A percentile compares a stretch with the other conserved stretches of the same genome.
Conservation (phyloP, 2,113 vertebrate genomes). For the Antechinus stuartii region DNA sequence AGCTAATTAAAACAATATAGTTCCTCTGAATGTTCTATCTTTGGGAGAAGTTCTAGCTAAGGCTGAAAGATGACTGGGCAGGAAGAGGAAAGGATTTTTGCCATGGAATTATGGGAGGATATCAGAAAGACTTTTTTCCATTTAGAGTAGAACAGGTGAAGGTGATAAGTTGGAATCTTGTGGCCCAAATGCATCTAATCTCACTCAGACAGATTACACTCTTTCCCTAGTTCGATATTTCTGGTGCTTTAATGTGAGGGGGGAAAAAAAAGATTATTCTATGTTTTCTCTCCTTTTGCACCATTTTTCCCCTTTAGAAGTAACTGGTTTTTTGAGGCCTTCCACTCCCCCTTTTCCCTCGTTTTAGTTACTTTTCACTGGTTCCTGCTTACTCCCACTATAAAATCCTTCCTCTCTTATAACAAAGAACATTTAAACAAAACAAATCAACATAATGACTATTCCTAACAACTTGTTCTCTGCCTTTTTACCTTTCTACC, state of each 20-base stretch:
- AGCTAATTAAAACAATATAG: background rate
- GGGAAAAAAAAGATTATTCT: background rate
- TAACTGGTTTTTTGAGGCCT: background rate
- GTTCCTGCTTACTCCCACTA: background rate
- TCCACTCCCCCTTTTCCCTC: background rate
- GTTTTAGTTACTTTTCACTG: background rate
- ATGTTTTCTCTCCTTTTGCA: background rate
- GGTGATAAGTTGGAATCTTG: background rate
- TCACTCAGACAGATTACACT: background rate
- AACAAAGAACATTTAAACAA: background rate
- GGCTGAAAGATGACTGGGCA: background rate
- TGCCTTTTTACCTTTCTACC: background rate
- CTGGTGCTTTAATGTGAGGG: background rate
- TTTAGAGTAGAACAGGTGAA: background rate
- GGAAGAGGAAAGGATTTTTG: background rate
- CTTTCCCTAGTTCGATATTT: background rate
- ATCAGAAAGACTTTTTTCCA: background rate
- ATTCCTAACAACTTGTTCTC: background rate
- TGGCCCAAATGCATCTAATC: background rate
- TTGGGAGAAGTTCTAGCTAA: background rate
- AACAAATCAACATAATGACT: background rate
- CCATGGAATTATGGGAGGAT: background rate
- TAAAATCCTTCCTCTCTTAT: background rate
- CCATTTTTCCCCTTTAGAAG: background rate
- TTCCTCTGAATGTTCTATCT: background rate